Evolutionary conservation across 2,113 vertebrate genomes (phyloP), one percentile per base, ranked within the genome.

Genomic region (Eidolon helvum): DNA sequence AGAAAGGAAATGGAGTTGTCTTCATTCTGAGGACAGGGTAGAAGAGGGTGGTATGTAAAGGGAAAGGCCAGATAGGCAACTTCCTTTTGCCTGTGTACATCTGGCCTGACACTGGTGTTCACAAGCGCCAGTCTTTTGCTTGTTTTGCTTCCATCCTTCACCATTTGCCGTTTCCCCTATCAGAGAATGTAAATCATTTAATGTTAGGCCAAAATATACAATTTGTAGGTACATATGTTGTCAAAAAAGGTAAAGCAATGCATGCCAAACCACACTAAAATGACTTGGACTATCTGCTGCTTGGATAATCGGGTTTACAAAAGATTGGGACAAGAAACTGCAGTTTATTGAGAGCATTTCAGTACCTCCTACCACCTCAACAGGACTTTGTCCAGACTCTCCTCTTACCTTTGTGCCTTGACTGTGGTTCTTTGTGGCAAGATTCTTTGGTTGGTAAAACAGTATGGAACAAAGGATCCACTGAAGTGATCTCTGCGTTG

Each of bases 361-460:
- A 89, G 77, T 50, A 87, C 82, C 80, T 97, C 84, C 59, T 82
- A 43, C 93, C 96, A 97, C 97, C 97, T 97, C 97, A 96, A 80
- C 61, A 93, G 97, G 97, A 95, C 95, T 89, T 63, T 89, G 93
- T 97, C 96, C 94, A 96, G 63, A 94, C 79, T 96, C 91, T 97
- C 96, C 89, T 97, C 96, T 97, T 97, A 97, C 97, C 97, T 98
- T 97, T 96, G 97, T 98, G 97, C 97, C 97, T 98, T 98, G 91
- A 97, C 96, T 97, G 97, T 98, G 97, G 97, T 97, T 98, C 97
- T 97, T 97, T 98, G 97, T 97, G 91, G 96, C 93, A 96, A 97
- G 91, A 97, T 90, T 82, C 91, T 94, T 96, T 95, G 97, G 86
- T 94, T 97, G 97, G 93, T 97, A 87, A 97, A 93, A 97, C 95